Evolutionary conservation across 2,888 invertebrate species (phyloP), one percentile per base, ranked within the genome.

Genomic region (Epicampocera succincta): DNA sequence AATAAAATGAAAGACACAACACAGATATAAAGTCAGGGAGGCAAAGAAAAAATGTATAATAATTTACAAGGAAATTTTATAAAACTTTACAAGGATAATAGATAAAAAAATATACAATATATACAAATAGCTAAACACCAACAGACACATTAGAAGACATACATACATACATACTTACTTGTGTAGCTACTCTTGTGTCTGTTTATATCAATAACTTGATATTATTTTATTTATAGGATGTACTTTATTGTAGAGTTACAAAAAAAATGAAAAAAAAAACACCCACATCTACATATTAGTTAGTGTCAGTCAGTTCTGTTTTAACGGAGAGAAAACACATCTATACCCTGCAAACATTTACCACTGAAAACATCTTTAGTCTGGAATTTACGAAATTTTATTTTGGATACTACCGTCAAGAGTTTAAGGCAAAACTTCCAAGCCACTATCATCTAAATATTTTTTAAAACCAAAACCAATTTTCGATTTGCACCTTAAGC

Each of bases 141-240:
- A n/a, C n/a, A 44, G 9, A 4, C 21, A 38, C 21, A 60, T 19
- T 42, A 44, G 40, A 40, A 21, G 40, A 40, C 19, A 42, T n/a
- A 19, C 3, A 56, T 3, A 33, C 9, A 33, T 1, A 38, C 4
- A 29, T 11, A 4, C 15, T 11, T 29, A 42, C 15, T 8, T 13
- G n/a, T 17, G 11, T 44, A 33, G 33, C 33, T 33, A 33, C 15
- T 11, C 11, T 11, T 29, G 21, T 29, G 8, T 13, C 19, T 13
- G 11, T 44, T 19, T 15, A 52, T 73, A 46, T 52, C 52, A 73
- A 73, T 73, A 63, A 61, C 50, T 63, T 38, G 73, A 44, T 73
- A 21, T 73, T 54, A 15, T 19, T 54, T 19, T 44, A n/a, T 61
- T 40, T 54, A 63, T 33, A 52, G 54, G n/a, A 40, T 50, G 46